These are phyloP conservation scores for Bos javanicus DNA, from an alignment of 2,113 vertebrate genomes.

Conservation along the genomic window DNA sequence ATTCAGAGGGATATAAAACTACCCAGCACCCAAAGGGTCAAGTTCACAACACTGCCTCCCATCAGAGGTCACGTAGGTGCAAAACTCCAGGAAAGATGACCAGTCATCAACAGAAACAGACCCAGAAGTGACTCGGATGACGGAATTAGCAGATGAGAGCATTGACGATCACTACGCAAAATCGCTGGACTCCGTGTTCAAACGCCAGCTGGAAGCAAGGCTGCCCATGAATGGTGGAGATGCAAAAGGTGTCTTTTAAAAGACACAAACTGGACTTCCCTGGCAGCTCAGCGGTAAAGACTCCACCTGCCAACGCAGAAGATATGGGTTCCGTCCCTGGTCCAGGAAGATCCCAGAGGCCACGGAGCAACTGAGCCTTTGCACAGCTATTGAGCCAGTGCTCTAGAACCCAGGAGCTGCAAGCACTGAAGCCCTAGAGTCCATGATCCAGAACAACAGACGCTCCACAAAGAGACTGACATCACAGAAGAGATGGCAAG, in stretches of 20 bases:
- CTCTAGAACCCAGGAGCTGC: neutral
- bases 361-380: neutral
- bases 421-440: rapidly evolving
- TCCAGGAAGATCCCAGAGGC: neutral
- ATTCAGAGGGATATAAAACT: neutral
- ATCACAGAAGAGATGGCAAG: neutral
- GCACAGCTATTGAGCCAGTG: neutral
- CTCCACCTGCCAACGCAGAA: neutral
- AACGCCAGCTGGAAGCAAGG: neutral
- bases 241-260: neutral
- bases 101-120: neutral
- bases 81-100: neutral
- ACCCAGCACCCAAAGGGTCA: neutral
- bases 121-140: neutral
- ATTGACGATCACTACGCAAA: rapidly evolving
- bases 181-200: no score
- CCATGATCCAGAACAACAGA: neutral
- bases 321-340: neutral
- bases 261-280: neutral
- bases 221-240: rapidly evolving
- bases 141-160: no score
- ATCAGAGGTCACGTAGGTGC: neutral
- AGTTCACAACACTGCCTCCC: neutral
- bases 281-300: neutral
- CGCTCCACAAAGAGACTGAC: neutral